phyloP scores from a whole-genome alignment of 2,888 invertebrate species.

The Hermaeophaga mercurialis region DNA sequence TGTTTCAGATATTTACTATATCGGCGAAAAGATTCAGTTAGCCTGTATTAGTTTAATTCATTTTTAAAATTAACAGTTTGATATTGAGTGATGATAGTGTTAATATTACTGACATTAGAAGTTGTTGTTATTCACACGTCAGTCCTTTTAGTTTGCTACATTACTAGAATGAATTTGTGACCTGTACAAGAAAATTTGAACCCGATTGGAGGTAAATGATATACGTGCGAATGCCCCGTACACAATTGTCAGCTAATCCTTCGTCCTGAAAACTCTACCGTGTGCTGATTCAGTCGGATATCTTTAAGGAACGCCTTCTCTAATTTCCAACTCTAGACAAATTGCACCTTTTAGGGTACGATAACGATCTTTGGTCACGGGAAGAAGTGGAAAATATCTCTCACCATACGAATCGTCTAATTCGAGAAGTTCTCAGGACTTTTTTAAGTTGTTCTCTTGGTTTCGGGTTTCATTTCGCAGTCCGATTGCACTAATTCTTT shows the following conservation, averaged over 20 bases:
- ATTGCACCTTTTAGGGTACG: slow-evolving; percentile 52
- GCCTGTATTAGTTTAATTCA: too few relatives aligned
- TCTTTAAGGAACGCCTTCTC: slow-evolving; percentile 47
- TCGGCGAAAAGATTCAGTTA: too few relatives aligned
- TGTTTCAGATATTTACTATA: too few relatives aligned
- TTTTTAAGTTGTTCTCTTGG: slow-evolving; percentile 10
- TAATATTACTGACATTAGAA: too few relatives aligned
- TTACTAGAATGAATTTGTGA: too few relatives aligned
- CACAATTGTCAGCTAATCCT: slow-evolving; percentile 43
- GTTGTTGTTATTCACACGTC: too few relatives aligned
- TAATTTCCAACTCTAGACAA: slow-evolving; percentile 54
- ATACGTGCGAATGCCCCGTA: slow-evolving; percentile 37
- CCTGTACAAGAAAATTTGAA: too few relatives aligned
- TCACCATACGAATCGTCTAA: slow-evolving; percentile 23
- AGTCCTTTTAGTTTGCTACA: too few relatives aligned
- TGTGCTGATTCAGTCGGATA: slow-evolving; percentile 52
- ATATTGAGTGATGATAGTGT: too few relatives aligned
- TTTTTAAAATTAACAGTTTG: too few relatives aligned
- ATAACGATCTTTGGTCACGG: slow-evolving; percentile 55
- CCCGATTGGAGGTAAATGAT: too few relatives aligned
- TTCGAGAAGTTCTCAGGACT: slow-evolving; percentile 3
- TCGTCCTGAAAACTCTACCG: slow-evolving; percentile 42
- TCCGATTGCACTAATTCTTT: slow-evolving; percentile 7
- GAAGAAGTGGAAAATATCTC: slow-evolving; percentile 44
- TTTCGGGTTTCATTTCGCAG: slow-evolving; percentile 1